phyloP scores from a whole-genome alignment of 2,888 invertebrate species.

The Epinotia demarniana region DNA sequence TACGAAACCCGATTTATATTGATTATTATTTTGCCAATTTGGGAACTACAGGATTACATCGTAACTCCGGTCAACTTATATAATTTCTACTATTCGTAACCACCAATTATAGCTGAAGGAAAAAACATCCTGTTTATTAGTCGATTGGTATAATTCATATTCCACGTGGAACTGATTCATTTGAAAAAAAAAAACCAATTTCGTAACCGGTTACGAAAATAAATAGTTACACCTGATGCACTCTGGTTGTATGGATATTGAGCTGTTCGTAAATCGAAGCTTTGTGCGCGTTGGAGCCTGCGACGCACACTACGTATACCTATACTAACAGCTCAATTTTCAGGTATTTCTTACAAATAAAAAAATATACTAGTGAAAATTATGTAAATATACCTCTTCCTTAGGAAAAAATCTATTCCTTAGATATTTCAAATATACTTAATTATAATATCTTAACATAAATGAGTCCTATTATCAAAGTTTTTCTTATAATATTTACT shows the following conservation, averaged over 20 bases:
- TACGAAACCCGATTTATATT: too few species aligned
- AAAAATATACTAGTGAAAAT: not conserved
- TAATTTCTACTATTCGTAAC: too few species aligned
- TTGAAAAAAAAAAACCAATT: too few species aligned
- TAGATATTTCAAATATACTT: not conserved
- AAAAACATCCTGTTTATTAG: too few species aligned
- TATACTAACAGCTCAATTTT: not conserved
- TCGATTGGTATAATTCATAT: too few species aligned
- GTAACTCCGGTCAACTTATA: too few species aligned
- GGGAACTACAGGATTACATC: too few species aligned
- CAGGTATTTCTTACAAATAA: not conserved
- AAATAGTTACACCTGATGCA: not conserved
- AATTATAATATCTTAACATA: not conserved
- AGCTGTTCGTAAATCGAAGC: not conserved
- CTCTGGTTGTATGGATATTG: not conserved
- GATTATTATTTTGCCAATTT: too few species aligned
- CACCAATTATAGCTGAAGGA: too few species aligned
- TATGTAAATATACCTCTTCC: not conserved
- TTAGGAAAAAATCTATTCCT: conserved; percentile 8
- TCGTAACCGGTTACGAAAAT: not conserved
- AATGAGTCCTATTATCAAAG: not conserved
- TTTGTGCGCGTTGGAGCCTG: not conserved
- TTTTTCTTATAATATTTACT: not conserved
- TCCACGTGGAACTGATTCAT: too few species aligned
- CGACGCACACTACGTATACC: not conserved